phyloP scores from a whole-genome alignment of 2,888 invertebrate species.

The Hipparchia sbordonii region DNA sequence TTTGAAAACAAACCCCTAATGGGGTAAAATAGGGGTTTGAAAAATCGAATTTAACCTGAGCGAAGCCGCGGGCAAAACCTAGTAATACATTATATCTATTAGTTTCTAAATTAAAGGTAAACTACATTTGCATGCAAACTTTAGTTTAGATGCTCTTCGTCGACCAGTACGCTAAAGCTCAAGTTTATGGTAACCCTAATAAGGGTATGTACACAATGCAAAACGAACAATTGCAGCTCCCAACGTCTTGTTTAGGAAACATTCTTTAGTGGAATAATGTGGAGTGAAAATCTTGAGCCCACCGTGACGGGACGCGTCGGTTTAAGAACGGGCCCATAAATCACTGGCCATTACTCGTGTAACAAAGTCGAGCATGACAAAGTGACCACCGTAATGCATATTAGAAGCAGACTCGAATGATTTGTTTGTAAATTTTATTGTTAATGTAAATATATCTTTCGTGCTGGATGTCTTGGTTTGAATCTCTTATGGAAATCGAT shows the following conservation, averaged over 20 bases:
- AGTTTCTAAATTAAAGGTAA: too few species aligned
- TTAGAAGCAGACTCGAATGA: conserved; percentile 14
- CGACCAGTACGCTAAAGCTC: neutral
- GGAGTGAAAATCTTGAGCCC: conserved; percentile 60
- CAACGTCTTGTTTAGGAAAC: conserved; percentile 75
- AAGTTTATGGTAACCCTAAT: conserved; percentile 5
- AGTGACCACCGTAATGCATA: conserved; percentile 30
- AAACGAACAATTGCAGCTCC: conserved; percentile 56
- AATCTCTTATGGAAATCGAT: neutral
- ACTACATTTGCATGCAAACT: too few species aligned
- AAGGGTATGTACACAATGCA: conserved; percentile 48
- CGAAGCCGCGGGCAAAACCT: too few species aligned
- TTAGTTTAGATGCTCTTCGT: too few species aligned
- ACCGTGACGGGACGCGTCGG: conserved; percentile 61
- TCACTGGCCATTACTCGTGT: conserved; percentile 44
- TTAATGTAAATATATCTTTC: conserved; percentile 7
- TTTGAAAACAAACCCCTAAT: too few species aligned
- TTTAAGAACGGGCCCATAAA: conserved; percentile 48
- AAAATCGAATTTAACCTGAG: too few species aligned
- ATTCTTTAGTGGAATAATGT: conserved; percentile 57
- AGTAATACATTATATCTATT: too few species aligned
- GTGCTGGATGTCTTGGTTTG: conserved; percentile 10
- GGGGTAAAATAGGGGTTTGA: too few species aligned
- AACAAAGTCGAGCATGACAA: conserved; percentile 38
- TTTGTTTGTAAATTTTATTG: conserved; percentile 21